phyloP scores from a whole-genome alignment of 2,797 vertebrate species.

The Smutsia gigantea region DNA sequence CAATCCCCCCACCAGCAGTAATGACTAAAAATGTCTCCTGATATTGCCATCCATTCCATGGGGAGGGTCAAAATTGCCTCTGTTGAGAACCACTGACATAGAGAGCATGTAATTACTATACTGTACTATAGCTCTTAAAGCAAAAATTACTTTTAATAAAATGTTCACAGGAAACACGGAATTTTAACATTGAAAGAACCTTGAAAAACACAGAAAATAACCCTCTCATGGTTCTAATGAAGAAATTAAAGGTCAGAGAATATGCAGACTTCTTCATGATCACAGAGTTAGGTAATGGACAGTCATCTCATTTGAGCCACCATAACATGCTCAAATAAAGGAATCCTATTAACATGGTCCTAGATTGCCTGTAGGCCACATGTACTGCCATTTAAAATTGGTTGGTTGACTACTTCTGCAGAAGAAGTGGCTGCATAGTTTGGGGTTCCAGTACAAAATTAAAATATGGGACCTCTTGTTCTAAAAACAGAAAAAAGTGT shows the following conservation, averaged over 20 bases:
- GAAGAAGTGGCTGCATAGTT: background rate
- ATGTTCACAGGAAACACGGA: background rate
- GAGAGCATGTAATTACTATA: background rate
- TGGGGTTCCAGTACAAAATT: background rate
- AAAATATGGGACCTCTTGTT: background rate
- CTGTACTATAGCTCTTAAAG: background rate
- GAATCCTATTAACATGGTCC: background rate
- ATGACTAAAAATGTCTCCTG: background rate
- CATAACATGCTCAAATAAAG: background rate
- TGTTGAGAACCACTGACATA: background rate
- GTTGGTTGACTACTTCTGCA: background rate
- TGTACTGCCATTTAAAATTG: background rate
- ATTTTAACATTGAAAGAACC: background rate
- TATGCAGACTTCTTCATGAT: background rate
- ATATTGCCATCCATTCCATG: background rate
- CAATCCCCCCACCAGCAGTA: background rate
- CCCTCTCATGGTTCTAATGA: background rate
- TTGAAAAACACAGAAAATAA: background rate
- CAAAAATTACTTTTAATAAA: background rate
- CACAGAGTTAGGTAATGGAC: background rate
- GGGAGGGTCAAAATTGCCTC: background rate
- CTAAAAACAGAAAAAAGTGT: background rate
- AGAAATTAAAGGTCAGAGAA: background rate
- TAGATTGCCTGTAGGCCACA: background rate
- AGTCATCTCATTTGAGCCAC: background rate